Conservation (phyloP, 2,888 invertebrate genomes). For the Watsonalla cultraria region DNA sequence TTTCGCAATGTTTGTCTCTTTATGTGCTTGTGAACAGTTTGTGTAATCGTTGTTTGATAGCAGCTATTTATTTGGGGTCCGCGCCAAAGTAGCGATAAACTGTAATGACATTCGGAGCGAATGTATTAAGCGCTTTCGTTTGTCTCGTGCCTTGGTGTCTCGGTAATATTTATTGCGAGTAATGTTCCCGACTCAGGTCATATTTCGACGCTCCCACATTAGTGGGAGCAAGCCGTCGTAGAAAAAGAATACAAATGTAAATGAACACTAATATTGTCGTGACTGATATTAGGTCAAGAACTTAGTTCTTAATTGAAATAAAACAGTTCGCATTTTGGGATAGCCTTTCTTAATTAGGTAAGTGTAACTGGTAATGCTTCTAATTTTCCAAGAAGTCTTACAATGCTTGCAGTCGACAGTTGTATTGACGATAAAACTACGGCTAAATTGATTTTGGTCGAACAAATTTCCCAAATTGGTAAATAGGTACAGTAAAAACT, state of each 20-base stretch:
- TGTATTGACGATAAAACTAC: no score
- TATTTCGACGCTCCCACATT: not conserved
- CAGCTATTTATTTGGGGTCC: conserved; percentile 59
- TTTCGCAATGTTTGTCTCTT: conserved; percentile 62
- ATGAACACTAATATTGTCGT: conserved; percentile 7
- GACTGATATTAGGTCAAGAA: conserved; percentile 6
- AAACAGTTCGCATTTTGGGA: conserved; percentile 14
- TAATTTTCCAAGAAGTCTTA: no score
- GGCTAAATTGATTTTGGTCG: no score
- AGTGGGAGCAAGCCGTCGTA: not conserved
- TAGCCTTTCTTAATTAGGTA: not conserved
- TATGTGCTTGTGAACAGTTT: conserved; percentile 67
- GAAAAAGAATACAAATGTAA: conserved; percentile 2
- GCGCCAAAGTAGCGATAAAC: conserved; percentile 55
- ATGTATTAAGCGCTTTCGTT: conserved; percentile 45
- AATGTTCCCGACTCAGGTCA: not conserved
- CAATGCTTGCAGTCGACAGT: no score
- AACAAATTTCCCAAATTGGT: no score
- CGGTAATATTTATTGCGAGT: conserved; percentile 13
- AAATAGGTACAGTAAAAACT: no score
- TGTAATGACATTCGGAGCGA: conserved; percentile 52
- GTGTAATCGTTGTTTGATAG: conserved; percentile 68
- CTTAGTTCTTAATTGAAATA: conserved; percentile 29
- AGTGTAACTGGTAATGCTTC: no score
- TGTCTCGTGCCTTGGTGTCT: conserved; percentile 21